phyloP scores from a whole-genome alignment of 2,797 vertebrate species.

The Synaphobranchus kaupii region DNA sequence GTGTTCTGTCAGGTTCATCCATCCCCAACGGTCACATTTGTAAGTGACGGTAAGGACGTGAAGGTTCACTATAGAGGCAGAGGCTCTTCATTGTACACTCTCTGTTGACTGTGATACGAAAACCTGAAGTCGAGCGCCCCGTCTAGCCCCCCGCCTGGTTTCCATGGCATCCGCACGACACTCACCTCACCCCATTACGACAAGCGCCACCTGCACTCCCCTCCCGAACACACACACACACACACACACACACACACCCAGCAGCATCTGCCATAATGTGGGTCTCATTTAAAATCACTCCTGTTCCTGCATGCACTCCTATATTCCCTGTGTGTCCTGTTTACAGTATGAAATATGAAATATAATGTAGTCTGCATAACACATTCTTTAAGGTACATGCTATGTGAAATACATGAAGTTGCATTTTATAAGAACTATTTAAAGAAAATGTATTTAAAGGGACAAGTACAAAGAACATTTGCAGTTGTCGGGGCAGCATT shows the following conservation, averaged over 20 bases:
- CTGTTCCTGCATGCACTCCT: neutral
- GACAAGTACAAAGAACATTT: too few relatives aligned
- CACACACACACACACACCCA: neutral
- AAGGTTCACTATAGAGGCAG: neutral
- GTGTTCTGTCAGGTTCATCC: neutral
- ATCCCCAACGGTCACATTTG: too few relatives aligned
- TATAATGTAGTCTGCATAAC: neutral
- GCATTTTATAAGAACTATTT: neutral
- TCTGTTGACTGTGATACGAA: neutral
- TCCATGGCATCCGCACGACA: neutral
- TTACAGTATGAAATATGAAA: neutral
- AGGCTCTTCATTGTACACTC: too few relatives aligned
- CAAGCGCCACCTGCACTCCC: neutral
- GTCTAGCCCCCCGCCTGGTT: neutral
- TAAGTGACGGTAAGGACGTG: neutral
- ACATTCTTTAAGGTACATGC: neutral
- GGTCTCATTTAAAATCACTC: neutral
- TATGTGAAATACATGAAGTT: neutral
- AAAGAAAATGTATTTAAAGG: too few relatives aligned
- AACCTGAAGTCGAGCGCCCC: neutral
- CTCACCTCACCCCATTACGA: neutral
- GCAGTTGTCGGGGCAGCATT: neutral
- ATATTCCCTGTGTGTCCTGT: neutral
- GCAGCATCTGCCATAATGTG: neutral
- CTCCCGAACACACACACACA: neutral